Base-by-base conservation (phyloP, 2,888 invertebrate genomes). In the Synergus gifuensis region DNA sequence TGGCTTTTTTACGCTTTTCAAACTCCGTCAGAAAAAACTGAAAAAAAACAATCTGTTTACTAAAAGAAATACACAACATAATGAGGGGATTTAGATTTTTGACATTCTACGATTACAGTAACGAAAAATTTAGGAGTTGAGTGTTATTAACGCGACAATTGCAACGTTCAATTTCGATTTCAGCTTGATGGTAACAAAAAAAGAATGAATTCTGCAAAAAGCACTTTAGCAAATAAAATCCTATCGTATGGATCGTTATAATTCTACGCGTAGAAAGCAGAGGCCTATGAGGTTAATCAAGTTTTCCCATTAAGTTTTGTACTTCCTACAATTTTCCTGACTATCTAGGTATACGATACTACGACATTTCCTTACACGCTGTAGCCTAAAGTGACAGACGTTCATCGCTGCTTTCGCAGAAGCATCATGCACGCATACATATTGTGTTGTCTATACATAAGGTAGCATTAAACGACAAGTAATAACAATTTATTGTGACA, bases 321-420 rank as follows among this genome's bases (percentile, higher is more conserved):
- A 73, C 69, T 73, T 49, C 2, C 73, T 73, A 73, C 54, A 36
- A 73, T 54, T 69, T 73, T 49, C 73, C 73, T 73, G 46, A 54
- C 73, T 73, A 73, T 36, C 36, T 28, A 44, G 49, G 42, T 73
- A 73, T 73, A 73, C 28, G 69, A 28, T 36, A 73, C 54, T 73
- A 73, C 66, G 42, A 18, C 60, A 60, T 73, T 69, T 73, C 40
- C 73, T 73, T 73, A 40, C 54, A 73, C 73, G 73, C 73, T 49
- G n/a, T 73, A 73, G 49, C 54, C 73, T 73, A 54, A 69, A 54
- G 73, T 73, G 49, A 73, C 73, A 73, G n/a, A 54, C 66, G n/a
- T 66, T 44, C 42, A 42, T 69, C 49, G 49, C 49, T 69, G 49
- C 49, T 49, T 73, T 28, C 73, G 54, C 73, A n/a, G 36, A 73